phyloP scores from a whole-genome alignment of 2,113 vertebrate genomes.

The Lontra canadensis region DNA sequence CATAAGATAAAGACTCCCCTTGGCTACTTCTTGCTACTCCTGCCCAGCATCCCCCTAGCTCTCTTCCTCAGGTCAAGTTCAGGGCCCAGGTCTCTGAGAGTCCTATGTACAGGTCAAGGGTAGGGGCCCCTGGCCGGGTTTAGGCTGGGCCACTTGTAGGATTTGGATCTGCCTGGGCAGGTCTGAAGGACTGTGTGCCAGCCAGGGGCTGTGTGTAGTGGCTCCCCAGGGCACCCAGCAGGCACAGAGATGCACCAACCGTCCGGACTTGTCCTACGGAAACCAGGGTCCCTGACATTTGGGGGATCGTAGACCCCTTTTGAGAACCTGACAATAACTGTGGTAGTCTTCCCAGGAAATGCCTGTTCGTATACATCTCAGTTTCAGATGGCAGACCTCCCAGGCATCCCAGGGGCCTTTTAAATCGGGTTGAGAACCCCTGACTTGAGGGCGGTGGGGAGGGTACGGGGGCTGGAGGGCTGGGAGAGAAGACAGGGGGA shows the following conservation, averaged over 20 bases:
- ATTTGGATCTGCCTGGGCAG: neutral
- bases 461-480: fast-evolving
- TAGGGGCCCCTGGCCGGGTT: neutral
- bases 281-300: neutral
- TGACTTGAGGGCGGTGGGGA: neutral
- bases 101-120: neutral
- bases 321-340: neutral
- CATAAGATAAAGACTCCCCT: neutral
- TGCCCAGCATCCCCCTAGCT: neutral
- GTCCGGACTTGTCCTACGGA: neutral
- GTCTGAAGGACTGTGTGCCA: neutral
- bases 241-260: neutral
- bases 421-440: neutral
- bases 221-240: neutral
- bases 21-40: neutral
- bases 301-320: neutral
- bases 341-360: neutral
- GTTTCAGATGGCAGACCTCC: neutral
- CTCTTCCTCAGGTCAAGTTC: neutral
- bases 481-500: fast-evolving
- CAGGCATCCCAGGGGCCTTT: neutral
- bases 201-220: fast-evolving
- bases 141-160: neutral
- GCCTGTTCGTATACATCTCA: fast-evolving
- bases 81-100: neutral